Conservation (phyloP, 2,888 invertebrate genomes). For the Aleiodes testaceus region DNA sequence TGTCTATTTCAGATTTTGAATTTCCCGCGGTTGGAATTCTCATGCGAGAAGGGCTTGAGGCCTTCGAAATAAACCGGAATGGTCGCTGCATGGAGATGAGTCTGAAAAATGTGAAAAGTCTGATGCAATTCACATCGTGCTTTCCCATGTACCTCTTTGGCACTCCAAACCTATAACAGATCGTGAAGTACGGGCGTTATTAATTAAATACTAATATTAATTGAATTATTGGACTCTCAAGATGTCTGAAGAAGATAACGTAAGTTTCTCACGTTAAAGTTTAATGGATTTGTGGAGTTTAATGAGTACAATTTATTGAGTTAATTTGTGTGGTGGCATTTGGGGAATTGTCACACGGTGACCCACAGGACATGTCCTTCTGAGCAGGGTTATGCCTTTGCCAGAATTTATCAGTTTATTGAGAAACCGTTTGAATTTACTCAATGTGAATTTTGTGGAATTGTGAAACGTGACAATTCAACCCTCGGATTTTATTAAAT, state of each 20-base stretch:
- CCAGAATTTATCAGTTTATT: background rate
- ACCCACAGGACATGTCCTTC: constrained; percentile 40
- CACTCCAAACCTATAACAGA: constrained; percentile 10
- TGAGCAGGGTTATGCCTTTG: constrained; percentile 40
- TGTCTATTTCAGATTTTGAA: too few species aligned
- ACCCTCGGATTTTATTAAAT: too few species aligned
- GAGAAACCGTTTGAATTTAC: too few species aligned
- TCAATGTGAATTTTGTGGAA: too few species aligned
- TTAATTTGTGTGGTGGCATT: background rate
- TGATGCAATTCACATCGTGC: constrained; percentile 46
- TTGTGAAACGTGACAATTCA: too few species aligned
- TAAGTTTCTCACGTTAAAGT: constrained; percentile 61
- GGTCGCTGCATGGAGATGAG: background rate
- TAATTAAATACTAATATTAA: constrained; percentile 21
- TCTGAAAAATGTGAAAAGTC: constrained; percentile 25
- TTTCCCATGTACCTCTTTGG: constrained; percentile 24
- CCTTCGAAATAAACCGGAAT: background rate
- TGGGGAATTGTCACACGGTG: constrained; percentile 26
- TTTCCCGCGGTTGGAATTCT: too few species aligned
- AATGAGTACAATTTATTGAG: background rate
- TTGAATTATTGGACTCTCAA: constrained; percentile 47
- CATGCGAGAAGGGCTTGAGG: background rate
- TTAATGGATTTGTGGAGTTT: too few species aligned
- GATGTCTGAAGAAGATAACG: constrained; percentile 76
- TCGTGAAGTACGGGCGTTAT: constrained; percentile 8